Percentiles rank a stretch among this genome's conserved stretches.
Evolutionary conservation across 2,888 invertebrate genomes (phyloP).

Genomic region (Dryobotodes eremita): DNA sequence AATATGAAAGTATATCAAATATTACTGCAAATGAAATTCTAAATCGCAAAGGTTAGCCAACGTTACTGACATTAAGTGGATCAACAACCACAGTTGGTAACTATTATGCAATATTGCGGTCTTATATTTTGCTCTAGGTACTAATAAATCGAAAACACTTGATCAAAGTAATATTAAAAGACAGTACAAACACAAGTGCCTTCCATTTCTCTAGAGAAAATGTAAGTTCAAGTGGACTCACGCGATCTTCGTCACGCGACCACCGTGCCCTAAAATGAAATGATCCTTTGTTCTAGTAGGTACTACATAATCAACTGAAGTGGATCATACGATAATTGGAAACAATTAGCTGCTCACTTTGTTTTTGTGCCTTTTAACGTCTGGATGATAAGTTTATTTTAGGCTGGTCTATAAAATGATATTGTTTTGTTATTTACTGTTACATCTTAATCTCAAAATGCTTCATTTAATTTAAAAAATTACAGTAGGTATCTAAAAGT

Average conservation of each 20-base stretch:
- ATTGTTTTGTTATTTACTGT: background rate
- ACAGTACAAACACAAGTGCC: slow-evolving; percentile 59
- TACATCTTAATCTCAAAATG: background rate
- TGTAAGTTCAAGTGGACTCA: slow-evolving; percentile 46
- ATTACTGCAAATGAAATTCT: background rate
- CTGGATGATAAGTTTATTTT: background rate
- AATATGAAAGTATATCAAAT: background rate
- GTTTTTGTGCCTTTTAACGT: slow-evolving; percentile 17
- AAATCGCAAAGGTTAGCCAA: background rate
- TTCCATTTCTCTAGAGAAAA: slow-evolving; percentile 59
- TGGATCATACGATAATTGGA: slow-evolving; percentile 66
- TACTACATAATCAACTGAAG: slow-evolving; percentile 63
- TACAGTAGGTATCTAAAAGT: background rate
- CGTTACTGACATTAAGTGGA: background rate
- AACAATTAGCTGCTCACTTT: slow-evolving; percentile 53
- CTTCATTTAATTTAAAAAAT: background rate
- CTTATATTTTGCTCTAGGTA: background rate
- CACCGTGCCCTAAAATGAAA: slow-evolving; percentile 54
- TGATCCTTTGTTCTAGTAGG: slow-evolving; percentile 55
- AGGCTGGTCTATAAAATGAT: background rate
- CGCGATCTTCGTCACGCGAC: slow-evolving; percentile 65
- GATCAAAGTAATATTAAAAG: slow-evolving; percentile 57
- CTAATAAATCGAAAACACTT: slow-evolving; percentile 53
- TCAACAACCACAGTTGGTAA: too few species aligned
- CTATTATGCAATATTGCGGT: background rate